A percentile compares a stretch with the other conserved stretches of the same genome.
These are phyloP conservation scores for Cyanocitta stelleri DNA, from an alignment of 2,113 vertebrate genomes.

Conservation along the genomic window DNA sequence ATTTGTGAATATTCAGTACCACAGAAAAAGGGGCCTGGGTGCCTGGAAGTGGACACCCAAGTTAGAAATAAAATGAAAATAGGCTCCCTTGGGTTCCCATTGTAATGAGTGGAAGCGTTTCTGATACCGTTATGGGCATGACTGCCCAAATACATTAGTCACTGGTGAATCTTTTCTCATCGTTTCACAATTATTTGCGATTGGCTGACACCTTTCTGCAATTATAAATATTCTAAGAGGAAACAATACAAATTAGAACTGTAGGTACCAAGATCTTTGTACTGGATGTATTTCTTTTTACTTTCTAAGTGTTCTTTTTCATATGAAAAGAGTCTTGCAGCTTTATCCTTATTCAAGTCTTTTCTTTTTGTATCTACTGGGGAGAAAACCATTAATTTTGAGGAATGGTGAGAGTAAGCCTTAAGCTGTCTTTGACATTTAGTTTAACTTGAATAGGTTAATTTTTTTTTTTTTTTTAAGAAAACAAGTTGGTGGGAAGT, in stretches of 20 bases:
- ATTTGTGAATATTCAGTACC: neutral
- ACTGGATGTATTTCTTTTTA: slow-evolving; percentile 36
- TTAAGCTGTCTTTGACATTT: slow-evolving; percentile 65
- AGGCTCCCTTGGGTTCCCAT: neutral
- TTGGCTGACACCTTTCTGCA: slow-evolving; percentile 1
- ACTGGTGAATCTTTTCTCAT: slow-evolving; percentile 1
- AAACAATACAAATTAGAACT: slow-evolving; percentile 41
- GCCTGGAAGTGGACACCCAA: neutral
- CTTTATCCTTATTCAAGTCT: slow-evolving; percentile 52
- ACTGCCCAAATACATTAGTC: neutral
- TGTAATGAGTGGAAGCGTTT: neutral
- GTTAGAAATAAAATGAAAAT: neutral
- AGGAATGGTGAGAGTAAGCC: slow-evolving; percentile 53
- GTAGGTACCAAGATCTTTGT: slow-evolving; percentile 35
- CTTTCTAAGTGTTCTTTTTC: slow-evolving; percentile 61
- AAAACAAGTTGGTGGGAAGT: slow-evolving; percentile 76
- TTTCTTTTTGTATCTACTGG: slow-evolving; percentile 53
- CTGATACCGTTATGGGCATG: neutral
- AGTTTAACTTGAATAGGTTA: slow-evolving; percentile 71
- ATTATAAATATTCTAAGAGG: slow-evolving; percentile 14
- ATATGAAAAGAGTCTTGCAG: slow-evolving; percentile 63
- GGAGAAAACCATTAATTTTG: slow-evolving; percentile 63
- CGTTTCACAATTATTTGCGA: neutral
- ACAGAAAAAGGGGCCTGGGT: neutral
- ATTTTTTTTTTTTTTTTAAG: slow-evolving; percentile 27